Conservation (phyloP, 2,113 vertebrate genomes). For the Orientallactaga bullata region DNA sequence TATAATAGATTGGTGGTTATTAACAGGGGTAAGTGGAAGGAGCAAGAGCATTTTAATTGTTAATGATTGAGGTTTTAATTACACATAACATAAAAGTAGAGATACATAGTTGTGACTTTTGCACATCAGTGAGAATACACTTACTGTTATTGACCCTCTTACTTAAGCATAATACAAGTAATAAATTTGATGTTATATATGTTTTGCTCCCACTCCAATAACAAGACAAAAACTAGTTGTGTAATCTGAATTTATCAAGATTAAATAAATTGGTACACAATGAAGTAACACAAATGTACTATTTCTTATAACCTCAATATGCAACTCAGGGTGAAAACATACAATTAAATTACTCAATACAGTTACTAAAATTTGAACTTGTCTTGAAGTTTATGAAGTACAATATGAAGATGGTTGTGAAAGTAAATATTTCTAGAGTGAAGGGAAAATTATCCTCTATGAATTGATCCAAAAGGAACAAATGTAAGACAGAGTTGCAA, state of each 20-base stretch:
- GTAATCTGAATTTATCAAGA: neutral
- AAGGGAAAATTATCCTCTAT: neutral
- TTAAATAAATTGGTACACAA: neutral
- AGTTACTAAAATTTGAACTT: neutral
- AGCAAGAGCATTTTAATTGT: neutral
- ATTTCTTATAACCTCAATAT: neutral
- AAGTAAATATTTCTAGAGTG: neutral
- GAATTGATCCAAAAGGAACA: neutral
- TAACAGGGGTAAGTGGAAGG: neutral
- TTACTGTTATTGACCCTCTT: neutral
- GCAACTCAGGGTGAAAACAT: neutral
- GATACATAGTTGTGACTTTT: neutral
- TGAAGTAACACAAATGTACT: neutral
- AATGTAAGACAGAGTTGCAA: neutral
- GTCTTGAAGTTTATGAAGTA: neutral
- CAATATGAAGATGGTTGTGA: neutral
- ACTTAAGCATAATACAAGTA: neutral
- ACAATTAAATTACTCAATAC: neutral
- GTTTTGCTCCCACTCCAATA: neutral
- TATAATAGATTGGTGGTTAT: neutral
- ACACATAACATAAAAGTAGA: neutral
- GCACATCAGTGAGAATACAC: neutral
- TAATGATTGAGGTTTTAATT: neutral
- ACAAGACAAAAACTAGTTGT: neutral
- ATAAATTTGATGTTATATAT: neutral